Evolutionary conservation across 2,888 invertebrate genomes (phyloP).

Genomic region (Coecobrya sp.): DNA sequence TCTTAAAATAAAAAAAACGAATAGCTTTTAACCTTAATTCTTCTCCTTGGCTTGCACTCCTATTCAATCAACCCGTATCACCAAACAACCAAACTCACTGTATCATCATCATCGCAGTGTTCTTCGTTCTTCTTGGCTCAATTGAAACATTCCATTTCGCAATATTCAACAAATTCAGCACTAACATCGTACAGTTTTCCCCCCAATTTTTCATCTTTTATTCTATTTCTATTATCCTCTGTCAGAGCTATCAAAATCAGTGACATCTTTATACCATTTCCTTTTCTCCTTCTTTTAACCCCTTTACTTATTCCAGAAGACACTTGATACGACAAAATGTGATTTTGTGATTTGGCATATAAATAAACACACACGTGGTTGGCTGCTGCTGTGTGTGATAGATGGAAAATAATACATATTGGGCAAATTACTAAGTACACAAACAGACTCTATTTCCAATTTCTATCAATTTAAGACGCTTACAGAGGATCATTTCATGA

Average conservation of each 20-base stretch:
- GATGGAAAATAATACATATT: not conserved
- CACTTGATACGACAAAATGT: not conserved
- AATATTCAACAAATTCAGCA: slow-evolving; percentile 8
- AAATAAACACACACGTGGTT: not conserved
- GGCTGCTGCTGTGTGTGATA: not conserved
- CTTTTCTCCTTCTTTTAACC: too few relatives aligned
- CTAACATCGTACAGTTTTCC: too few relatives aligned
- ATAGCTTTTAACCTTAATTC: slow-evolving; percentile 40
- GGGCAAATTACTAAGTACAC: not conserved
- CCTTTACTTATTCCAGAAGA: too few relatives aligned
- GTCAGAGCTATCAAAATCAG: not conserved
- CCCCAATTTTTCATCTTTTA: not conserved
- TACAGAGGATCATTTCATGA: not conserved
- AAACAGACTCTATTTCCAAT: not conserved
- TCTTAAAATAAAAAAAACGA: too few relatives aligned
- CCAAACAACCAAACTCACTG: not conserved
- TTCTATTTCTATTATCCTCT: not conserved
- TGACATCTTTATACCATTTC: too few relatives aligned
- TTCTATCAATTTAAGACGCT: slow-evolving; percentile 23
- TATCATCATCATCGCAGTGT: not conserved
- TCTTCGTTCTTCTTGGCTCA: not conserved
- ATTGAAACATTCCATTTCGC: slow-evolving; percentile 24
- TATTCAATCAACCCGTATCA: too few relatives aligned
- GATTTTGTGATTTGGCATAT: not conserved
- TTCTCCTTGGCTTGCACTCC: slow-evolving; percentile 22